A percentile compares a stretch with the other conserved stretches of the same genome.
Evolutionary conservation across 2,888 invertebrate genomes (phyloP).

Genomic region (Hirtodrosophila alboralis): DNA sequence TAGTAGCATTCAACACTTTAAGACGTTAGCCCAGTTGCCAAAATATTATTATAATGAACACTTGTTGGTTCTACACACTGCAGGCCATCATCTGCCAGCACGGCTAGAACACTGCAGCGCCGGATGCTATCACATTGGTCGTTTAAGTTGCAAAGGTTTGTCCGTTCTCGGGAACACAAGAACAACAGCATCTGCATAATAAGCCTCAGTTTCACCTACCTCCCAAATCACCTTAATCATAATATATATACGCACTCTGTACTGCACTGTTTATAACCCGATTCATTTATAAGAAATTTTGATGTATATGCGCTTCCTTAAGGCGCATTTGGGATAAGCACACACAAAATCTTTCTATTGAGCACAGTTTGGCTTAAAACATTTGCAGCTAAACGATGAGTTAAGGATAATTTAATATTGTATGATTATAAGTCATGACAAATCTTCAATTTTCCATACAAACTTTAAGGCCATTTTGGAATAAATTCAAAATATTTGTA

Average conservation of each 20-base stretch:
- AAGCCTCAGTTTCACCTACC: slow-evolving; percentile 4
- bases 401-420: too few species aligned
- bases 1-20: slow-evolving; percentile 4
- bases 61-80: slow-evolving; percentile 54
- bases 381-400: too few species aligned
- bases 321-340: too few species aligned
- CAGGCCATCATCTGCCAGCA: slow-evolving; percentile 60
- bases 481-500: too few species aligned
- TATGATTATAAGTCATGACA: too few species aligned
- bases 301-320: background rate
- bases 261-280: slow-evolving; percentile 41
- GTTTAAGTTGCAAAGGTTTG: slow-evolving; percentile 66
- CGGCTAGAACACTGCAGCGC: slow-evolving; percentile 54
- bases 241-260: slow-evolving; percentile 37
- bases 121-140: slow-evolving; percentile 54
- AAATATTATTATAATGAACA: slow-evolving; percentile 34
- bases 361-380: too few species aligned
- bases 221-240: slow-evolving; percentile 19
- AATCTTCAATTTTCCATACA: too few species aligned
- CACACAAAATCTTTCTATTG: background rate
- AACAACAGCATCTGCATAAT: too few species aligned
- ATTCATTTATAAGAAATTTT: slow-evolving; percentile 3
- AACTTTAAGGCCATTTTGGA: too few species aligned
- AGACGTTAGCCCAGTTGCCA: slow-evolving; percentile 34
- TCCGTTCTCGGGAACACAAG: slow-evolving; percentile 40